Conservation (phyloP, 2,113 vertebrate genomes). For the Cygnus buccinator region DNA sequence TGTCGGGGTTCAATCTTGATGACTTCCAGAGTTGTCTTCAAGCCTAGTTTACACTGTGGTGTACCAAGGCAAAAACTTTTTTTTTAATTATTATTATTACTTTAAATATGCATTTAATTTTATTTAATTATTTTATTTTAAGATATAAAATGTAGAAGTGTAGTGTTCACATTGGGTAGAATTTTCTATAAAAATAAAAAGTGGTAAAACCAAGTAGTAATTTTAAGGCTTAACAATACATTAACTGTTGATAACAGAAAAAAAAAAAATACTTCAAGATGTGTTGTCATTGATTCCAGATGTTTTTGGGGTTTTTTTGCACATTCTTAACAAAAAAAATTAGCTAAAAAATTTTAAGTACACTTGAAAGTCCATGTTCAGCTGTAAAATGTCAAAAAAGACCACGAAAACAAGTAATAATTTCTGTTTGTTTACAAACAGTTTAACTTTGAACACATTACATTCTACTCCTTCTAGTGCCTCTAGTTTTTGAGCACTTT, state of each 20-base stretch:
- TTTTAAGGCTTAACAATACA: conserved; percentile 21
- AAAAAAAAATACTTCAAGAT: neutral
- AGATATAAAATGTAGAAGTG: neutral
- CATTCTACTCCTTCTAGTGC: neutral
- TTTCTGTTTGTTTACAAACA: conserved; percentile 24
- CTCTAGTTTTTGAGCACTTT: neutral
- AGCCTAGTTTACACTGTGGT: fast-evolving
- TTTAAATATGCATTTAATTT: too few species aligned
- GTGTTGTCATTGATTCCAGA: conserved; percentile 46
- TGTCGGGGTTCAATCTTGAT: fast-evolving
- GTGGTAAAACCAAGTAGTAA: conserved; percentile 33
- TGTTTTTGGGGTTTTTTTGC: neutral
- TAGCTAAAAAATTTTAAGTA: neutral
- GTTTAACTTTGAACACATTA: neutral
- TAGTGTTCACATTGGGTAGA: neutral
- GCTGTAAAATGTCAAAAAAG: neutral
- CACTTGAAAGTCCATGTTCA: neutral
- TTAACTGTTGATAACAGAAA: neutral
- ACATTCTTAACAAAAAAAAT: neutral
- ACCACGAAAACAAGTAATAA: neutral
- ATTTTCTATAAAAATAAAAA: neutral
- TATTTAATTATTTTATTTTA: neutral
- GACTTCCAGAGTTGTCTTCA: neutral
- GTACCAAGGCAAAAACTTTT: neutral
- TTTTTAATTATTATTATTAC: neutral